These are phyloP conservation scores for Ginglymostoma cirratum DNA, from an alignment of 2,113 vertebrate genomes.

Conservation along the genomic window DNA sequence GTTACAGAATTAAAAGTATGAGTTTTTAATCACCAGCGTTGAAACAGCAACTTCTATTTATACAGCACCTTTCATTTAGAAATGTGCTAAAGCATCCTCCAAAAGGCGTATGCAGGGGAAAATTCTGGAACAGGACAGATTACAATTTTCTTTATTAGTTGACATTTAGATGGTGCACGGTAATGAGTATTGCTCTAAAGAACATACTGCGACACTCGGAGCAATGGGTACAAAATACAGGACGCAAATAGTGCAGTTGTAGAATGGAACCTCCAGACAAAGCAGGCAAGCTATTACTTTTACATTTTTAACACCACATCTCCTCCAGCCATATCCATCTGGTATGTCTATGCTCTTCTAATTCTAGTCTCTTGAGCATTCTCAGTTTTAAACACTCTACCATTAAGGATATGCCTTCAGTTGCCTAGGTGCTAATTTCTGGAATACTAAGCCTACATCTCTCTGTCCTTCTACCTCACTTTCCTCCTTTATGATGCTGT, in stretches of 20 bases:
- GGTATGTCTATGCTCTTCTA: not conserved
- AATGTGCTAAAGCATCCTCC: not conserved
- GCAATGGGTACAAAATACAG: not conserved
- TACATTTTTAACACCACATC: not conserved
- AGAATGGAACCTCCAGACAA: not conserved
- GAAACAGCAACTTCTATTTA: not conserved
- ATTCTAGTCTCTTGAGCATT: not conserved
- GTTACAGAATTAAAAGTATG: not conserved
- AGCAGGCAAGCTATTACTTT: not conserved
- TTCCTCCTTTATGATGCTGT: not conserved
- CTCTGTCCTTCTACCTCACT: not conserved
- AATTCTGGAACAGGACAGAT: not conserved
- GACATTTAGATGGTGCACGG: not conserved
- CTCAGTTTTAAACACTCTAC: not conserved
- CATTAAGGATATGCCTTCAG: not conserved
- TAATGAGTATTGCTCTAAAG: not conserved
- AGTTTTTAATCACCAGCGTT: not conserved
- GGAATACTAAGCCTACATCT: not conserved
- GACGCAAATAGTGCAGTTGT: not conserved
- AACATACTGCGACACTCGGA: not conserved
- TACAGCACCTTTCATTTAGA: not conserved
- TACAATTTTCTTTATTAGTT: not conserved
- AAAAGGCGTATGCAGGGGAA: not conserved
- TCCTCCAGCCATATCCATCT: not conserved
- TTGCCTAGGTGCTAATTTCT: not conserved